These are phyloP conservation scores for Sparidentex hasta DNA, from an alignment of 2,797 vertebrate genomes.

Conservation along the genomic window DNA sequence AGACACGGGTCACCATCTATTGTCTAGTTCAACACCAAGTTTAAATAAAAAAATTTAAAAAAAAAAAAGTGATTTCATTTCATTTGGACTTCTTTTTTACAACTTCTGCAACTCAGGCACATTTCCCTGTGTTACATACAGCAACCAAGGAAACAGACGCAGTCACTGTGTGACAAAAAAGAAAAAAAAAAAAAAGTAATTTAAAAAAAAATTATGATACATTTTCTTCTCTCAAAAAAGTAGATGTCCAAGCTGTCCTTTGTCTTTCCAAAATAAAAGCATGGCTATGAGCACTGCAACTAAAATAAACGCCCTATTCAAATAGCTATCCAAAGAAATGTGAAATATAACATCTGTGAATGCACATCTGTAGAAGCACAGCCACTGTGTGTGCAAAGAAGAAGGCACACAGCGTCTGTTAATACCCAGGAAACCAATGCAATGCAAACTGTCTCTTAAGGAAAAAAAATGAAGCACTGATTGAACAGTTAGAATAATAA, in stretches of 20 bases:
- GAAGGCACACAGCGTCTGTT: not conserved
- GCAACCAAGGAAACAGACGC: not conserved
- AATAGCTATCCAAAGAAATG: not conserved
- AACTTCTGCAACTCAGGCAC: not conserved
- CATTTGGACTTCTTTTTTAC: constrained; percentile 29
- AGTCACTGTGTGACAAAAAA: not conserved
- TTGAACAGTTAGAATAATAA: not conserved
- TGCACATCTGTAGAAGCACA: constrained; percentile 38
- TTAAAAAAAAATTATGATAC: not conserved
- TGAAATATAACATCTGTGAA: constrained; percentile 13
- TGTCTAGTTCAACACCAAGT: constrained; percentile 24
- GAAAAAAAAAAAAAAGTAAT: too few species aligned
- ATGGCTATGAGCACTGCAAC: not conserved
- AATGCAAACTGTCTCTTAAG: not conserved
- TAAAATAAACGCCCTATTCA: not conserved
- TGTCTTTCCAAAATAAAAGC: not conserved
- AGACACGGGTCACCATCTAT: not conserved
- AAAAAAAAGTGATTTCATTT: constrained; percentile 23
- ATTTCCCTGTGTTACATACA: not conserved
- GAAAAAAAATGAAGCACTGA: not conserved
- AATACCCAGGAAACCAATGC: not conserved
- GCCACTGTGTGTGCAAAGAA: not conserved
- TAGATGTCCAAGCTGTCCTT: not conserved
- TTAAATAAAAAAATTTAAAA: too few species aligned
- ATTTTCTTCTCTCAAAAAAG: not conserved